Evolutionary conservation across 2,113 vertebrate species (phyloP), one percentile per base, ranked within the genome.

Genomic region (Archocentrus centrarchus): DNA sequence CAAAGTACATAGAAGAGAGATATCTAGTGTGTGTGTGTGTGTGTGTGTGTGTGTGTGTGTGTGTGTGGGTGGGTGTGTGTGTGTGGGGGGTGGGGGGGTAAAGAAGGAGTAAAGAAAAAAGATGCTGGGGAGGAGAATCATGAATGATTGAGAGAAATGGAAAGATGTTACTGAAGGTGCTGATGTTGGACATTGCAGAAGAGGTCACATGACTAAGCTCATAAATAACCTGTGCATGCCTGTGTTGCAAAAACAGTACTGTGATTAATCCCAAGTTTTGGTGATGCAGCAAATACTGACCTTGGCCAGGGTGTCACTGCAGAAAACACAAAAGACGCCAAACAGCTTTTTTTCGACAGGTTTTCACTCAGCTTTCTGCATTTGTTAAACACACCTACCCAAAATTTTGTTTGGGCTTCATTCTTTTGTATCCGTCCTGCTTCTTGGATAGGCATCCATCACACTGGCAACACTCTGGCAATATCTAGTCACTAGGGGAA

Each of bases 171-270:
- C 76, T 41, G 64, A 88, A 90, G 86, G 76, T 93, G 92, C 91
- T 91, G 90, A 93, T 83, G 62, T 87, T 76, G 89, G 86, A 91
- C 17, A 3, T 79, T 80, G 79, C 75, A 73, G 82, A 86, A 84
- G 80, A 66, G 70, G 64, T 68, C 80, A 83, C 80, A 85, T 83
- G 83, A 68, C 80, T 75, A 77, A 84, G 91, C 91, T 96, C 90
- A 84, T 95, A 94, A 96, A 95, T 96, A 96, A 95, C 95, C 82
- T 75, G 88, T 85, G 87, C 91, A 58, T 63, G 83, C 70, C 59
- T n/a, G 17, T 68, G 79, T 41, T 77, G 84, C 79, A 80, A 85
- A 62, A 82, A 76, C 83, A 61, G 78, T 47, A 6, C 59, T 61
- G 87, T 91, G 90, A 91, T 93, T 92, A 90, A 89, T 90, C 76